Conservation (phyloP, 2,888 invertebrate genomes). For the Zygogramma bicolorata region DNA sequence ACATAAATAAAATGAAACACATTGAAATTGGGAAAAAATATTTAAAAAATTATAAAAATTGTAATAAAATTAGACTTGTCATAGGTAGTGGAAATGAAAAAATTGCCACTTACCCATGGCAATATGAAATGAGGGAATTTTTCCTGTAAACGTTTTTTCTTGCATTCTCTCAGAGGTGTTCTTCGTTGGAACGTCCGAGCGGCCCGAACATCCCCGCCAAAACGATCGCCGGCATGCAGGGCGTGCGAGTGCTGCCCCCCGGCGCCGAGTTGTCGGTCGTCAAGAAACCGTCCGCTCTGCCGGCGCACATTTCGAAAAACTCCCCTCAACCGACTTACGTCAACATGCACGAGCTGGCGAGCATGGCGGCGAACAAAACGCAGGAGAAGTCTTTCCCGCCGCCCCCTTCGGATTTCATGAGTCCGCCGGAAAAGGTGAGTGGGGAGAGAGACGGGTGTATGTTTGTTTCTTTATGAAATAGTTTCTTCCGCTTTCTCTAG, state of each 20-base stretch:
- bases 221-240: constrained; percentile 64
- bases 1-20: too few species aligned
- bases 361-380: constrained; percentile 82
- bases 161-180: constrained; percentile 74
- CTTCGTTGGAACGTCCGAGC: constrained; percentile 85
- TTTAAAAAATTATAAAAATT: too few species aligned
- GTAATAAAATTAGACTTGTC: too few species aligned
- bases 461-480: background rate
- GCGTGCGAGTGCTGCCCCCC: constrained; percentile 64
- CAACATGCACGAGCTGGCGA: constrained; percentile 91
- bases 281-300: constrained; percentile 77
- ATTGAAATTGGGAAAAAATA: too few species aligned
- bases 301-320: constrained; percentile 83
- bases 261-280: constrained; percentile 64
- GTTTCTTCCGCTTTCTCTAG: too few species aligned
- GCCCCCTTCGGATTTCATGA: constrained; percentile 68
- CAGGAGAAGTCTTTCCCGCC: constrained; percentile 74
- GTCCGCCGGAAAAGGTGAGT: constrained; percentile 69
- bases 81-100: too few species aligned
- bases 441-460: background rate
- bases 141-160: background rate
- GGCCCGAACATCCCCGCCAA: constrained; percentile 71
- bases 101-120: too few species aligned
- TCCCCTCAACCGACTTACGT: constrained; percentile 86
- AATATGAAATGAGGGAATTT: background rate